Conservation (phyloP, 2,797 vertebrate genomes). For the Gobionotothen gibberifrons region DNA sequence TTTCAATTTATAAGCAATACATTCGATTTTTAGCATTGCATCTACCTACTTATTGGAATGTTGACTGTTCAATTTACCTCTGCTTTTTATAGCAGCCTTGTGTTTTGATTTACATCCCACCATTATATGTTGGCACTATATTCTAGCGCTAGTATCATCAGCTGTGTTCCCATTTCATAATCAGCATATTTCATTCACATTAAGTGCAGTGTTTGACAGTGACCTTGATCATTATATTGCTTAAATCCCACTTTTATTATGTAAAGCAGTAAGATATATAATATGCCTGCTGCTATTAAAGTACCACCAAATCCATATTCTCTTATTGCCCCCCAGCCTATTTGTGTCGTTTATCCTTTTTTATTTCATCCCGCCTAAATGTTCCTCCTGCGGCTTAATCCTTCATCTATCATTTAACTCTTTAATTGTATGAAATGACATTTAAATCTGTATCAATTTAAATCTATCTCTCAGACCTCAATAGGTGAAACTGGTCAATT, state of each 20-base stretch:
- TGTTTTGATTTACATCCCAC: conserved; percentile 24
- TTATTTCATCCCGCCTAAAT: background rate
- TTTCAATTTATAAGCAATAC: conserved; percentile 51
- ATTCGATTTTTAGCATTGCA: conserved; percentile 38
- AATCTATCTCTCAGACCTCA: background rate
- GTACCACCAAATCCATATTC: conserved; percentile 14
- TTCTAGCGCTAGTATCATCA: conserved; percentile 33
- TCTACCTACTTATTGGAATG: conserved; percentile 55
- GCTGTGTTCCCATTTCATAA: conserved; percentile 27
- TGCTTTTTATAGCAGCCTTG: conserved; percentile 24
- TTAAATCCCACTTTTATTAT: conserved; percentile 22
- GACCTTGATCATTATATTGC: conserved; percentile 26
- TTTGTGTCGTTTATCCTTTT: background rate
- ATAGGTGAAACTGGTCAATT: conserved; percentile 5
- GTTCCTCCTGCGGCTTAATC: background rate
- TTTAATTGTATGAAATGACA: background rate
- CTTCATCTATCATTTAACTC: background rate
- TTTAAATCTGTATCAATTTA: background rate
- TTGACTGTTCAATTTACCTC: conserved; percentile 46
- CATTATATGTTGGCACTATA: background rate
- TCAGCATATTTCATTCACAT: conserved; percentile 25
- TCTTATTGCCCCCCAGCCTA: background rate
- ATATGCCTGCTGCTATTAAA: background rate
- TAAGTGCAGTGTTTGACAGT: conserved; percentile 22
- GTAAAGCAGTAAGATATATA: conserved; percentile 8